Evolutionary conservation across 2,113 vertebrate genomes (phyloP).

Genomic region (Urocynchramus pylzowi): DNA sequence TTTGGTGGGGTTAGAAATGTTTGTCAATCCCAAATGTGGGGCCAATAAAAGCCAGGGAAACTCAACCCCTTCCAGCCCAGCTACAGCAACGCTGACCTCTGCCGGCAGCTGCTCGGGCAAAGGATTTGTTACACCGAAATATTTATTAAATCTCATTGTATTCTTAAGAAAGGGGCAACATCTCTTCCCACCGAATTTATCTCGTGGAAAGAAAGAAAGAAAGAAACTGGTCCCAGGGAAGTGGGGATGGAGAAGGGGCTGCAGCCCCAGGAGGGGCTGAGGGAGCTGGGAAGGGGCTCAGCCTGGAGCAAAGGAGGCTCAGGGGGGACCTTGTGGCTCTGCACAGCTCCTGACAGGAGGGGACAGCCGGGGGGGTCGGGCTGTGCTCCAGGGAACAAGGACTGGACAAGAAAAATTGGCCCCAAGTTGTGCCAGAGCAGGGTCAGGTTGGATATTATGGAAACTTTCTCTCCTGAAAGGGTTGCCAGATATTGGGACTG

Average conservation of each 20-base stretch:
- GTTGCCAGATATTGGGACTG: not conserved
- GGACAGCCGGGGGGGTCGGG: accelerated
- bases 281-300: not conserved
- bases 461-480: not conserved
- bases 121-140: not conserved
- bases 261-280: not conserved
- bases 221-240: no score
- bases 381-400: not conserved
- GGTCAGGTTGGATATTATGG: not conserved
- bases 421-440: not conserved
- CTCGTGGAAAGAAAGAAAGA: not conserved
- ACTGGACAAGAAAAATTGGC: not conserved
- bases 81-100: conserved; percentile 47
- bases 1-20: not conserved
- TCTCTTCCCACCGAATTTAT: not conserved
- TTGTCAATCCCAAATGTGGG: not conserved
- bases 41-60: not conserved
- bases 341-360: not conserved
- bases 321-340: not conserved
- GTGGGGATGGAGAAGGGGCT: accelerated
- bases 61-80: not conserved
- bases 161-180: not conserved
- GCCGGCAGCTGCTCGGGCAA: not conserved
- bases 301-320: not conserved
- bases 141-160: not conserved